phyloP scores from a whole-genome alignment of 2,113 vertebrate species.

The Nymphicus hollandicus region DNA sequence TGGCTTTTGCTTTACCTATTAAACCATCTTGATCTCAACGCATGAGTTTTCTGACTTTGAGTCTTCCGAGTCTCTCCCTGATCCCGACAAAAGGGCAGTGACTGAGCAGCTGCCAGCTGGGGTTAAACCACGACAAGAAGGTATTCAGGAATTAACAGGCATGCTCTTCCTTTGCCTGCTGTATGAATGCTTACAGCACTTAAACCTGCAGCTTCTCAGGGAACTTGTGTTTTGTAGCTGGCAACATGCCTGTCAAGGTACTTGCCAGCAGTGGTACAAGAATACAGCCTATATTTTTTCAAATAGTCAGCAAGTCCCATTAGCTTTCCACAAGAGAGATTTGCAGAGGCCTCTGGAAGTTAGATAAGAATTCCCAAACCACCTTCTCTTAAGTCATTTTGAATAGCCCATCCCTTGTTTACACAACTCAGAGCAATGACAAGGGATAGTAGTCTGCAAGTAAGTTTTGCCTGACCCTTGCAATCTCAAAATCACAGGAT shows the following conservation, averaged over 20 bases:
- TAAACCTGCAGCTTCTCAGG: background rate
- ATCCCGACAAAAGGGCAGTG: background rate
- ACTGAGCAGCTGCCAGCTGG: background rate
- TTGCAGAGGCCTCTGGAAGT: background rate
- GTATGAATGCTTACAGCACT: background rate
- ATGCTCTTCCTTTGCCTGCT: background rate
- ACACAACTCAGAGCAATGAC: background rate
- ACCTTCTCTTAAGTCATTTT: background rate
- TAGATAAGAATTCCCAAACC: background rate
- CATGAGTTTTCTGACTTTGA: background rate
- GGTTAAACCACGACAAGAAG: background rate
- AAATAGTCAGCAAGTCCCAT: background rate
- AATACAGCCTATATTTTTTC: background rate
- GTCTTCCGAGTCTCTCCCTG: background rate
- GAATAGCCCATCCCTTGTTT: background rate
- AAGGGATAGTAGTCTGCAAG: background rate
- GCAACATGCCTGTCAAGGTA: background rate
- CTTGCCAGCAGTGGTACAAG: background rate
- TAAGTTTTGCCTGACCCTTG: background rate
- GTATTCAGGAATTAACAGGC: background rate
- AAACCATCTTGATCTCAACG: background rate
- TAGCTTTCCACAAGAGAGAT: background rate
- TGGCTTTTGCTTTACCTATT: background rate
- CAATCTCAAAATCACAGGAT: background rate
- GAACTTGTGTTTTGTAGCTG: background rate